Base-by-base conservation (phyloP, 2,888 invertebrate genomes). In the Myopa testacea region DNA sequence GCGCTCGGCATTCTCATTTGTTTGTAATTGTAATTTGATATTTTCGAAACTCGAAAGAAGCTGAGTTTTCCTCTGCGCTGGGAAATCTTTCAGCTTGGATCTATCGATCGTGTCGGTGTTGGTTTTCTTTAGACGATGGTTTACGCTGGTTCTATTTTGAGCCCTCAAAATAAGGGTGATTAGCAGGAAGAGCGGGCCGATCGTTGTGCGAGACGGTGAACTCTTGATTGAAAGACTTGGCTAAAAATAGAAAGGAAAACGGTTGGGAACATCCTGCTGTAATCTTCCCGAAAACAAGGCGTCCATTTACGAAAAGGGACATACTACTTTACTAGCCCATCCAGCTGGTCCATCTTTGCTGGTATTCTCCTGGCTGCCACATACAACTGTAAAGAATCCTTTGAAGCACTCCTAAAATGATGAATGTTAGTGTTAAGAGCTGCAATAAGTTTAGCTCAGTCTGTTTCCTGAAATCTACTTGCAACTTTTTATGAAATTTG, bases 21-120 rank as follows among this genome's bases (percentile, higher is more conserved):
- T 16, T 74, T 65, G 65, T 74, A 26, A 26, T 67, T 52, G 75
- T 55, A 75, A 75, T 68, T 67, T 55, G 75, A 75, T 75, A 67
- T 52, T 67, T 75, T 67, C 38, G 12, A 37, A 45, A 26, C 19
- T 34, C 34, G 34, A 62, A 19, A 38, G 16, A 5, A 34, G 58
- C 45, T 5, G 14, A 34, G 38, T 40, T 62, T 45, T n/a, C 72
- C 14, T 14, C n/a, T 19, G 55, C 55, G 4, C 38, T 45, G 73
- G 63, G 62, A 73, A 73, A 63, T 73, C 8, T 45, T 40, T 45
- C 16, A 62, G 6, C 6, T 40, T 73, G 73, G 73, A 60, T 60
- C 19, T 52, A 34, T 19, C 63, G 14, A 63, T 19, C 26, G 26
- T 60, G 26, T 26, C 26, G 1, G 26, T 19, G 52, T 69, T 26